phyloP scores from a whole-genome alignment of 2,888 invertebrate species.

The Cordylochernes scorpioides region DNA sequence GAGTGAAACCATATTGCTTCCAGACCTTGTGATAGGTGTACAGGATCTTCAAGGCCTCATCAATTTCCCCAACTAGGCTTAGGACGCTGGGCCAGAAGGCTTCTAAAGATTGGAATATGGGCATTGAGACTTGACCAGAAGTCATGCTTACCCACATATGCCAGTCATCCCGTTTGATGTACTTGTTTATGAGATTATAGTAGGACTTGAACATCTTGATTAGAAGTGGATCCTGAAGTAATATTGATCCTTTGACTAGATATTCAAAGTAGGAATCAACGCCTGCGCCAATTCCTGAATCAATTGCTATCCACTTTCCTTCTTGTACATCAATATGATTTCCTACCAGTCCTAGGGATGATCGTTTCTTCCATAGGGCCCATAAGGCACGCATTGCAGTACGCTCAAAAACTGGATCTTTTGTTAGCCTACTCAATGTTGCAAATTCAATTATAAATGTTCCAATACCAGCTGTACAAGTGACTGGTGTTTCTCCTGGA shows the following conservation, averaged over 20 bases:
- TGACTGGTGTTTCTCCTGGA: slow-evolving; percentile 72
- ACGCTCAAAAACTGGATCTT: slow-evolving; percentile 78
- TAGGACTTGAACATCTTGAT: slow-evolving; percentile 71
- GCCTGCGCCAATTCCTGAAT: slow-evolving; percentile 86
- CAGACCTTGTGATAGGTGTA: slow-evolving; percentile 89
- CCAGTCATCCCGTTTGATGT: slow-evolving; percentile 78
- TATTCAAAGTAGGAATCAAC: slow-evolving; percentile 97
- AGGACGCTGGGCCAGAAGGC: slow-evolving; percentile 94
- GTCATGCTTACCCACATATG: slow-evolving; percentile 98
- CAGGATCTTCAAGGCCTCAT: slow-evolving; percentile 66
- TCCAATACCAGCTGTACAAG: slow-evolving; percentile 91
- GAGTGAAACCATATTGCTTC: slow-evolving; percentile 88
- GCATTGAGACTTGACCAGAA: slow-evolving; percentile 74
- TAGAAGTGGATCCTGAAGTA: slow-evolving; percentile 65
- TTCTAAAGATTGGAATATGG: slow-evolving; percentile 93
- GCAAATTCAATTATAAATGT: slow-evolving; percentile 93
- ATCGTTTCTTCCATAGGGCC: slow-evolving; percentile 57
- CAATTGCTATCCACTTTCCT: slow-evolving; percentile 89
- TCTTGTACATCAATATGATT: slow-evolving; percentile 58
- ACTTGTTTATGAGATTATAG: no score
- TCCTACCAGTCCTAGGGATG: slow-evolving; percentile 45
- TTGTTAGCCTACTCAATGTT: slow-evolving; percentile 66
- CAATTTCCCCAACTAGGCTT: slow-evolving; percentile 44
- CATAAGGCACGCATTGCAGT: slow-evolving; percentile 63
- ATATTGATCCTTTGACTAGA: slow-evolving; percentile 73